Base-by-base conservation (phyloP, 2,888 invertebrate genomes). In the Lepas anatifera region DNA sequence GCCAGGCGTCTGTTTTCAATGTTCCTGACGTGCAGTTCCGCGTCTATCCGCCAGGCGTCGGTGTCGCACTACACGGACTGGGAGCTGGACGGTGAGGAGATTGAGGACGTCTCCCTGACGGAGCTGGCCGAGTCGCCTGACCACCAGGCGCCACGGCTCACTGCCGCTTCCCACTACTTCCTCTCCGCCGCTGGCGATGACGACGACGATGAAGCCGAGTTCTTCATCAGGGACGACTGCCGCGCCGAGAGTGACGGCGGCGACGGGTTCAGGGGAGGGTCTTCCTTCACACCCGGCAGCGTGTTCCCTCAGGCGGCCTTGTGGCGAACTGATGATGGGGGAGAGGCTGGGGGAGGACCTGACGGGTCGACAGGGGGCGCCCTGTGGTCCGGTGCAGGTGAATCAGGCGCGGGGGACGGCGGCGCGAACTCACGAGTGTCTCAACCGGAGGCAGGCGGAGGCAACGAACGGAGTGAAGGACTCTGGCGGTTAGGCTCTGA, bases 141-240 rank as follows among this genome's bases (percentile, higher is more conserved):
- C 4, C 18, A 32, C 18, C 18, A 3, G 29, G 18, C 32, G 29
- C 32, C 32, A 6, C 58, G 58, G 3, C 32, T 58, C 32, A 29
- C 58, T 16, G 18, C 58, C 58, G 32, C 58, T 7, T 16, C 32
- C 18, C 58, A 32, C 32, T 58, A 58, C 72, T 35, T 82, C 83
- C 77, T 43, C 27, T 81, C 58, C 7, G 58, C 58, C 29, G 39
- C 39, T 7, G 39, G 13, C 41, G 41, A 16, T 4, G 58, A 58
- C 13, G 58, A 75, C 22, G 73, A 75, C 16, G 77, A 80, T 43
- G 84, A 86, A 76, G 87, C 87, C 74, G 89, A 89, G 76, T 89
- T 89, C 80, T 89, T 85, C 80, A 87, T 89, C 75, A 70, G 71
- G 16, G 69, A 72, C 16, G 70, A 72, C 29, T 71, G 71, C 7